Evolutionary conservation across 1,140 invertebrate species (phyloP).

Genomic region (Lordiphosa clarofinis): DNA sequence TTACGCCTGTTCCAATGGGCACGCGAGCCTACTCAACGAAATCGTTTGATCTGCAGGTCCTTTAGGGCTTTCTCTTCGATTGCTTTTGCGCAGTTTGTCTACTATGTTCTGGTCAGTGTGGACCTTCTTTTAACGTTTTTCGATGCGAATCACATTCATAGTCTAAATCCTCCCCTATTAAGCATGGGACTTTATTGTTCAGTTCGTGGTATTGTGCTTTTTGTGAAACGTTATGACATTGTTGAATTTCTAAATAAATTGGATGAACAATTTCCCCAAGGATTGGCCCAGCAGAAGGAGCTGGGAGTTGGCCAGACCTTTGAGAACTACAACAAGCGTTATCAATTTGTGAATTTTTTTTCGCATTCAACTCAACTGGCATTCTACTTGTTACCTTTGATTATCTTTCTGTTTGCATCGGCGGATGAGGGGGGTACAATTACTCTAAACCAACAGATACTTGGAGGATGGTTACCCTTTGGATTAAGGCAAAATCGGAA

Average conservation of each 20-base stretch:
- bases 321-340: slow-evolving; percentile 2
- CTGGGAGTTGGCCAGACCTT: slow-evolving; percentile 15
- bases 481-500: slow-evolving; percentile 20
- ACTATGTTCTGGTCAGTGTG: slow-evolving; percentile 7
- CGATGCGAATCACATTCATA: not conserved
- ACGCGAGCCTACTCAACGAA: slow-evolving; percentile 12
- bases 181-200: slow-evolving; percentile 36
- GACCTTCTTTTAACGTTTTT: slow-evolving; percentile 1
- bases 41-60: slow-evolving; percentile 21
- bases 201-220: slow-evolving; percentile 33
- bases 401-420: slow-evolving; percentile 18
- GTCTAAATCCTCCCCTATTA: slow-evolving; percentile 26
- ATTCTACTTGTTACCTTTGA: too few species aligned
- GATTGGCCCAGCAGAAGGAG: slow-evolving; percentile 17
- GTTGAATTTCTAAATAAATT: slow-evolving; percentile 30
- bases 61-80: not conserved
- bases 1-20: slow-evolving; percentile 20
- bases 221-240: slow-evolving; percentile 30
- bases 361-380: slow-evolving; percentile 8
- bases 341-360: slow-evolving; percentile 8
- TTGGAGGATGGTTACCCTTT: slow-evolving; percentile 43
- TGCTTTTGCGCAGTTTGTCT: not conserved
- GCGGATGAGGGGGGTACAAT: slow-evolving; percentile 20
- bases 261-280: slow-evolving; percentile 32
- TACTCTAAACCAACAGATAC: slow-evolving; percentile 29